Percentiles rank a stretch among this genome's conserved stretches.
phyloP scores from a whole-genome alignment of 2,113 vertebrate species.

The Pseudorhombus dupliciocellatus region DNA sequence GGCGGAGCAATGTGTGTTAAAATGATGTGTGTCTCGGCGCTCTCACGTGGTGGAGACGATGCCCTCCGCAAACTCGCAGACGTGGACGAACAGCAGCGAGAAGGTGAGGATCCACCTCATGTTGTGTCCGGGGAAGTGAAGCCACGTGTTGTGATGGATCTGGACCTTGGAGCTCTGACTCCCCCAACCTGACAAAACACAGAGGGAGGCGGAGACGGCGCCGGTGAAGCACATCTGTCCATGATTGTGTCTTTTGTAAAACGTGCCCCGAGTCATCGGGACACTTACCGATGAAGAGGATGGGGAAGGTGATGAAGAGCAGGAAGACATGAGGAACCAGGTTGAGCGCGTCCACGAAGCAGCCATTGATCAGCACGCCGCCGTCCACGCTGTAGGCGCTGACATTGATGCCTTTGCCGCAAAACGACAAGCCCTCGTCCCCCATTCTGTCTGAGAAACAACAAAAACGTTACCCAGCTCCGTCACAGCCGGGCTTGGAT shows the following conservation, averaged over 20 bases:
- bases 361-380: constrained; percentile 90
- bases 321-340: constrained; percentile 97
- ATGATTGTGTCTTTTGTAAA: too few species aligned
- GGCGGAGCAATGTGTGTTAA: too few species aligned
- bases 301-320: constrained; percentile 98
- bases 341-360: constrained; percentile 98
- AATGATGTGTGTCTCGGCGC: background rate
- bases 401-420: constrained; percentile 81
- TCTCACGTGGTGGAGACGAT: constrained; percentile 92
- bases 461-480: background rate
- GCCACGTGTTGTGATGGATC: constrained; percentile 99
- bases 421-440: constrained; percentile 92
- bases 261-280: too few species aligned
- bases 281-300: constrained; percentile 94
- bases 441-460: constrained; percentile 33
- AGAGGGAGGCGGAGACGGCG: too few species aligned
- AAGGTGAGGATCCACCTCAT: constrained; percentile 97
- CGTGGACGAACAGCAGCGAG: constrained; percentile 92
- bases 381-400: constrained; percentile 86
- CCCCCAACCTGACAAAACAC: constrained; percentile 88
- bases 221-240: background rate
- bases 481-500: background rate
- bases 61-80: constrained; percentile 97
- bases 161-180: constrained; percentile 99
- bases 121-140: constrained; percentile 98